phyloP scores from a whole-genome alignment of 2,797 vertebrate genomes.

The Eulemur rubriventer region DNA sequence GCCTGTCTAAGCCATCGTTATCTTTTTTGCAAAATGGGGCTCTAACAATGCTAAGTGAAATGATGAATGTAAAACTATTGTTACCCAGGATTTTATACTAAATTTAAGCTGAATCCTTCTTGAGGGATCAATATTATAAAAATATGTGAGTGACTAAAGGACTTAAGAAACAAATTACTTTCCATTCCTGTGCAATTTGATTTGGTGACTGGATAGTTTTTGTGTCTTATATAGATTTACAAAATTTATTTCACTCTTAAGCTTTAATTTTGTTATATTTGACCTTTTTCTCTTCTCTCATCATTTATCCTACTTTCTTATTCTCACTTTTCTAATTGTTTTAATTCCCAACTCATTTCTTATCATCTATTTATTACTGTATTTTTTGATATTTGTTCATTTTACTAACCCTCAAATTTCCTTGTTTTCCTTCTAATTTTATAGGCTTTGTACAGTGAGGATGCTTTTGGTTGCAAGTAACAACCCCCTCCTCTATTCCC shows the following conservation, averaged over 20 bases:
- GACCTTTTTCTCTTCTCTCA: neutral
- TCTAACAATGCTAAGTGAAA: neutral
- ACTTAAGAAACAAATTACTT: conserved; percentile 40
- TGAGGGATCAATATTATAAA: neutral
- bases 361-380: neutral
- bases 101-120: neutral
- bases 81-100: neutral
- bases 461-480: neutral
- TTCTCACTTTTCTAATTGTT: conserved; percentile 29
- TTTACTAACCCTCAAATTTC: neutral
- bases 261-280: conserved; percentile 32
- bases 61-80: neutral
- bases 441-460: neutral
- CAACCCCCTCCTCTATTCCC: fast-evolving
- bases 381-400: neutral
- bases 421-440: neutral
- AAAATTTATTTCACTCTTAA: conserved; percentile 30
- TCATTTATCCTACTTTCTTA: conserved; percentile 34
- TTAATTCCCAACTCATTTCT: neutral
- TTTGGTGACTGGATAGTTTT: conserved; percentile 32
- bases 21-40: neutral
- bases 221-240: neutral
- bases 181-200: conserved; percentile 29
- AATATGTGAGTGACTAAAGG: neutral
- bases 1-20: neutral